Base-by-base conservation (phyloP, 2,888 invertebrate species). In the Rhynchonema sp. region DNA sequence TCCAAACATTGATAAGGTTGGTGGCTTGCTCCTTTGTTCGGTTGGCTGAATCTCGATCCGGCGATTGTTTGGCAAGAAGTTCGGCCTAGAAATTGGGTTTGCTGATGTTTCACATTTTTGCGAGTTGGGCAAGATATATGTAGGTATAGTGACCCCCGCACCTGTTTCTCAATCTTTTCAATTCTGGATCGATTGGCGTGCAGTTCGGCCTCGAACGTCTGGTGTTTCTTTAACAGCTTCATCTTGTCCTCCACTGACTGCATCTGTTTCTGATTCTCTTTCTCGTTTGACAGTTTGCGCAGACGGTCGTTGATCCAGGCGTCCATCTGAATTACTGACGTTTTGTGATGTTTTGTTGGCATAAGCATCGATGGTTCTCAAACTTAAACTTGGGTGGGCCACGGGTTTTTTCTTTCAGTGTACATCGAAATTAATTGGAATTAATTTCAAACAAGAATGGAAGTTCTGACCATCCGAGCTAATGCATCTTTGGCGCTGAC, bases 151-250 rank as follows among this genome's bases (percentile, higher is more conserved):
- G 9, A 26, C 9, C 22, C 9, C 54, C 27, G 60, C 53, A 67
- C 64, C 22, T 66, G 64, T 28, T 60, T 65, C 73, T 83, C 82
- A 53, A 92, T 85, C 71, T 86, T 85, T 63, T 83, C 82, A 60
- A 96, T 85, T 60, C 87, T 81, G 25, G 85, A 83, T 66, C 85
- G 82, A 77, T 91, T 87, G 1, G 89, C 88, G 0, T 84, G 81
- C 54, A 92, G 79, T 74, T 92, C 91, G 0, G 90, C 89, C 67
- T 90, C 86, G 78, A 91, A 87, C 0, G 91, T 88, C 75, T 91
- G 90, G 74, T 91, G 89, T 72, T 89, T 90, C 72, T 91, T 88
- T 38, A 92, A 77, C 70, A 87, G 86, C 76, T 89, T 88, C 67
- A 96, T 90, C 77, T 96, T 96, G 69, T 91, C 92, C 70, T 92